Evolutionary conservation across 1,140 invertebrate genomes (phyloP), one percentile per base, ranked within the genome.

Genomic region (Drosophila sp.): DNA sequence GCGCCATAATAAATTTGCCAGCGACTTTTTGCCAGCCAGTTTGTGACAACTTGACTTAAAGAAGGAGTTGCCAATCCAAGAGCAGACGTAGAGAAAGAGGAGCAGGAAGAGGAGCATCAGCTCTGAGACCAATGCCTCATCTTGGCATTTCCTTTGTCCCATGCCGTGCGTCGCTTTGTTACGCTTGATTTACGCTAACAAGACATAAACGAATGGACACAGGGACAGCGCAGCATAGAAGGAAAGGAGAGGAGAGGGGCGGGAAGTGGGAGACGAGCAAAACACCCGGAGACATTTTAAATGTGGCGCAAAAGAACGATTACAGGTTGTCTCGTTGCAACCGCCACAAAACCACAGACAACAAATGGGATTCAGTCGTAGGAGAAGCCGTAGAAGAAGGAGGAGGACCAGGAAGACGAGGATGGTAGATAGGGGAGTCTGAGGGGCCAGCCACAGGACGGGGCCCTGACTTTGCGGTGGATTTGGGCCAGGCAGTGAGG

Each of bases 171-270:
- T 41, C 78, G 84, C 83, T 89, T 89, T 89, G 83, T 89, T 89
- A 79, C 83, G 83, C 83, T 89, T 89, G 83, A 89, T 89, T 89
- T 89, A 89, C 83, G 84, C 76, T 89, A 89, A 89, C 83, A 89
- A 89, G 83, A 89, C 83, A 89, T 83, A 69, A 89, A 89, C 83
- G 80, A 89, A 89, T 89, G 84, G 83, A 89, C 84, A 87, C 64
- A 46, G 45, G 48, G 50, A 87, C 64, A 46, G 45, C 54, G 46
- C 41, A 69, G 72, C 72, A 72, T 72, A 40, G 21, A 7, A 40
- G 9, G 4, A 9, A n/a, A 50, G 32, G 6, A n/a, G 27, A 34
- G 13, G 18, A 25, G 14, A 21, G 11, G 36, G 7, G 18, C 3
- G n/a, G 25, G 46, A 34, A 29, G 14, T 13, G 59, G 34, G 13